A percentile compares a stretch with the other conserved stretches of the same genome.
These are phyloP conservation scores for Heliconius erato DNA, from an alignment of 2,888 invertebrate species.

Conservation along the genomic window DNA sequence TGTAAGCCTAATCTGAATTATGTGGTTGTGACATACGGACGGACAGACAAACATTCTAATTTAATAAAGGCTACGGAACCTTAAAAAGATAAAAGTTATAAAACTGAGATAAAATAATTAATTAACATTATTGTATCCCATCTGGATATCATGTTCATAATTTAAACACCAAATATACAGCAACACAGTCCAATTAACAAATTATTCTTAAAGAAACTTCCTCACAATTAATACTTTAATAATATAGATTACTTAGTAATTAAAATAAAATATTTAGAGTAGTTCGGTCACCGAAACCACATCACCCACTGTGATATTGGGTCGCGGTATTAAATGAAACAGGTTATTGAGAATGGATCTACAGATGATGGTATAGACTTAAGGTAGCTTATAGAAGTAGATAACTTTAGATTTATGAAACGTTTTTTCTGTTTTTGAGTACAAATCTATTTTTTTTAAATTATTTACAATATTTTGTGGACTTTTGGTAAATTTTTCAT, in stretches of 20 bases:
- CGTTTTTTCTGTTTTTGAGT: neutral
- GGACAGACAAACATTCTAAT: too few species aligned
- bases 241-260: constrained; percentile 16
- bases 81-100: too few species aligned
- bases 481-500: neutral
- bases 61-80: too few species aligned
- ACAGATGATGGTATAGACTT: constrained; percentile 71
- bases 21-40: too few species aligned
- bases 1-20: too few species aligned
- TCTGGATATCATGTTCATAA: too few species aligned
- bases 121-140: too few species aligned
- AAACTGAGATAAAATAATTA: too few species aligned
- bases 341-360: constrained; percentile 68
- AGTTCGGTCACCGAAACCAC: constrained; percentile 63
- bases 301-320: constrained; percentile 84
- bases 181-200: neutral
- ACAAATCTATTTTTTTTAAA: neutral
- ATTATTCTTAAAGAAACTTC: neutral
- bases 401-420: neutral
- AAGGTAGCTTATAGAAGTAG: constrained; percentile 22
- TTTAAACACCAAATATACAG: neutral
- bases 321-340: constrained; percentile 66
- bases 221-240: neutral
- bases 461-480: neutral
- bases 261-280: constrained; percentile 44